Evolutionary conservation across 2,888 invertebrate genomes (phyloP).

Genomic region (Euphydryas editha): DNA sequence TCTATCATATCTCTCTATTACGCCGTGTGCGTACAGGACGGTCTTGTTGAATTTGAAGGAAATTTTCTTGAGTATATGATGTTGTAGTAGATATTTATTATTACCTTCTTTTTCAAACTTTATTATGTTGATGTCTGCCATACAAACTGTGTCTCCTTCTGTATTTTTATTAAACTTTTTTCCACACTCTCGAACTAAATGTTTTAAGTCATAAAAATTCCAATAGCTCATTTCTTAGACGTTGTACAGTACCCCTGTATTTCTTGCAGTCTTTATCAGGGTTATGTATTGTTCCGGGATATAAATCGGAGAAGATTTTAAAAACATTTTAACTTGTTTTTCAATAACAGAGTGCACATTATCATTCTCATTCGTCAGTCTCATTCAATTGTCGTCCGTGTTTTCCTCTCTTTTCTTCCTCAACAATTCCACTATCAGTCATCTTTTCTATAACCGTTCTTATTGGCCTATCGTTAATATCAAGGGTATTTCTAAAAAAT

Average conservation of each 20-base stretch:
- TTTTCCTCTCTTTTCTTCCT: conserved; percentile 13
- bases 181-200: conserved; percentile 25
- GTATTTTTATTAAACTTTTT: conserved; percentile 30
- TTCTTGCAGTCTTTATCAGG: too few relatives aligned
- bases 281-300: conserved; percentile 21
- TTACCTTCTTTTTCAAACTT: too few relatives aligned
- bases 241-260: conserved; percentile 40
- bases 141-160: conserved; percentile 6
- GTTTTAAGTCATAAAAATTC: conserved; percentile 46
- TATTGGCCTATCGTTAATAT: conserved; percentile 17
- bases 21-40: too few relatives aligned
- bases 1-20: too few relatives aligned
- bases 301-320: conserved; percentile 19
- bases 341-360: conserved; percentile 22
- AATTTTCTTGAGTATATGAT: too few relatives aligned
- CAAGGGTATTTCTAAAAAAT: conserved; percentile 7
- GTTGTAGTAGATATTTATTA: too few relatives aligned
- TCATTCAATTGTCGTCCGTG: too few relatives aligned
- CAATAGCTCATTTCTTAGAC: conserved; percentile 45
- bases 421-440: conserved; percentile 7
- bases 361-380: conserved; percentile 24
- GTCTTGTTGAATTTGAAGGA: too few relatives aligned
- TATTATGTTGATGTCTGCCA: neutral
- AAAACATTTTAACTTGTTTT: conserved; percentile 10
- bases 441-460: neutral